Evolutionary conservation across 2,888 invertebrate species (phyloP).

Genomic region (Ectemnius cavifrons): DNA sequence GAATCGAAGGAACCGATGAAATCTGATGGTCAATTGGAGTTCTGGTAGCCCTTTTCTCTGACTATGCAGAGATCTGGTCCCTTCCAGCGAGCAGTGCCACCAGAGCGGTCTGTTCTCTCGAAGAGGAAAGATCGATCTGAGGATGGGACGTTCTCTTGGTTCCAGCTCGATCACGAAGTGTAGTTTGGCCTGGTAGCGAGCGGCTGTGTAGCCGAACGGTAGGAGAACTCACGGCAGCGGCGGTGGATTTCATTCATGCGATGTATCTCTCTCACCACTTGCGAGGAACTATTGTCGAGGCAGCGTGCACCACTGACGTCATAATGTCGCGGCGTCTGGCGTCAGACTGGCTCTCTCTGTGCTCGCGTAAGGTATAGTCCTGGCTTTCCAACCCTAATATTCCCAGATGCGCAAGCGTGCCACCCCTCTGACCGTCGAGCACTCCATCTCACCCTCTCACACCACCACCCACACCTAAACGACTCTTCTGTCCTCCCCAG

Average conservation of each 20-base stretch:
- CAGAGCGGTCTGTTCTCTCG: too few species aligned
- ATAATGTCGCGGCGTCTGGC: slow-evolving; percentile 76
- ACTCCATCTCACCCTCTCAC: neutral
- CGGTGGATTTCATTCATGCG: slow-evolving; percentile 64
- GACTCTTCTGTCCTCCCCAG: slow-evolving; percentile 19
- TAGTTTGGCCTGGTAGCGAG: neutral
- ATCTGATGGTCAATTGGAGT: too few species aligned
- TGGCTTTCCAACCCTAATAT: slow-evolving; percentile 27
- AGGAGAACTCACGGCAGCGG: slow-evolving; percentile 16
- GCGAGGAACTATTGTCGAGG: slow-evolving; percentile 49
- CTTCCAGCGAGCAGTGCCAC: too few species aligned
- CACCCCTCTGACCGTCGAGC: slow-evolving; percentile 33
- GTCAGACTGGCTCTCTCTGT: slow-evolving; percentile 71
- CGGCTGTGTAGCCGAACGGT: neutral
- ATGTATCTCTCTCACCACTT: slow-evolving; percentile 42
- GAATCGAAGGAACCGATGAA: too few species aligned
- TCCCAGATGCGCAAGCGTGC: slow-evolving; percentile 52
- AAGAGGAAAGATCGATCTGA: too few species aligned
- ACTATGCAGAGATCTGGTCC: too few species aligned
- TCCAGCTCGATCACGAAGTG: too few species aligned
- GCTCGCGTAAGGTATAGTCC: slow-evolving; percentile 50
- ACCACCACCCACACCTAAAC: neutral
- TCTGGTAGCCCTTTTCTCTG: too few species aligned
- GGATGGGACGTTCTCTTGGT: too few species aligned
- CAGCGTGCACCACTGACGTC: slow-evolving; percentile 72